Evolutionary conservation across 2,888 invertebrate genomes (phyloP).

Genomic region (Andrena hattorfiana): DNA sequence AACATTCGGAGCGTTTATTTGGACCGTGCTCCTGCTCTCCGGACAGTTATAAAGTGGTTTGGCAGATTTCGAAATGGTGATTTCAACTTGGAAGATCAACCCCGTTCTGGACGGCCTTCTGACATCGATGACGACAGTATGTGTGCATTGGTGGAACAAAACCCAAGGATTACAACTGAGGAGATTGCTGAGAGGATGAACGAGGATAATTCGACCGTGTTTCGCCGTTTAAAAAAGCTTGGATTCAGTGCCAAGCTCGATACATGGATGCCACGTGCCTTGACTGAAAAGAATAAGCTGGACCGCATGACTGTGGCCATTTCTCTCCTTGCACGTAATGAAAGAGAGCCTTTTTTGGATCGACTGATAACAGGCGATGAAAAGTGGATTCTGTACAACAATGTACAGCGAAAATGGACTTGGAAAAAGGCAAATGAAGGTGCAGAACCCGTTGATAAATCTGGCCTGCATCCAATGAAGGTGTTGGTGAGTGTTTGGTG

Average conservation of each 20-base stretch:
- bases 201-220: background rate
- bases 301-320: too few species aligned
- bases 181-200: background rate
- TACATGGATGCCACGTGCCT: background rate
- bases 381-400: too few species aligned
- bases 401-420: too few species aligned
- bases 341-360: too few species aligned
- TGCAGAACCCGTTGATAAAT: too few species aligned
- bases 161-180: background rate
- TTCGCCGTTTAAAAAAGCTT: slow-evolving; percentile 7
- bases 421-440: too few species aligned
- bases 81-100: slow-evolving; percentile 16
- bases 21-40: background rate
- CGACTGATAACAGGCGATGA: too few species aligned
- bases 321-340: too few species aligned
- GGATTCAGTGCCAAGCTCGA: background rate
- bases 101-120: slow-evolving; percentile 12
- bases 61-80: slow-evolving; percentile 23
- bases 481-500: too few species aligned
- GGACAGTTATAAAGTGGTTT: slow-evolving; percentile 22
- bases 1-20: slow-evolving; percentile 8
- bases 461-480: too few species aligned
- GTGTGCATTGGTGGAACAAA: slow-evolving; percentile 3
- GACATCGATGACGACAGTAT: slow-evolving; percentile 12
- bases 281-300: background rate